Evolutionary conservation across 2,113 vertebrate species (phyloP), one percentile per base, ranked within the genome.

Genomic region (Amblyopsis rosae): DNA sequence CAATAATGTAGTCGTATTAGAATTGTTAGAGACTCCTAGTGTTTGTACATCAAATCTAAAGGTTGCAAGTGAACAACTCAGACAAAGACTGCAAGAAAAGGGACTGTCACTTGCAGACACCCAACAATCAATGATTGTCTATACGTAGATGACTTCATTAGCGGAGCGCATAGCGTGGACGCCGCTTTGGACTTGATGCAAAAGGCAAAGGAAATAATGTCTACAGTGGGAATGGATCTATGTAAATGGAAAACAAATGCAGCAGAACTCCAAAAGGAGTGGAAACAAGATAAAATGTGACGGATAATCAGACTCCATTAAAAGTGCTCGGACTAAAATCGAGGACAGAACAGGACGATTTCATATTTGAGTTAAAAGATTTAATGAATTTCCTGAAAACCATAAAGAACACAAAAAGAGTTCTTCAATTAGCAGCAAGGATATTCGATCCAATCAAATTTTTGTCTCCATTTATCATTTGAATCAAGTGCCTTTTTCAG

Each of bases 121-220:
- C 48, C 63, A 48, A 0, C n/a, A n/a, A n/a, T n/a, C n/a, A 26
- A 15, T 8, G 55, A 70, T 48, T 81, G 57, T 12, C 69, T 84
- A 1, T 71, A 81, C 62, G 67, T 81, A 13, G 73, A 63, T 56
- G 15, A 78, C 16, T 77, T 67, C 53, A 72, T 82, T 53, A 55
- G 59, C 46, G 35, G 33, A 35, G 32, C 19, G 0, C 26, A 12
- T 3, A 32, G 48, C 17, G 53, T 72, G 2, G 53, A 68, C 60
- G 73, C 80, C 17, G 68, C 62, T 0, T 12, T 54, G 4, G 32
- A 45, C n/a, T 55, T 82, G 11, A 76, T 60, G 16, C 59, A 26
- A 12, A 35, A 12, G 32, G 63, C 67, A 15, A 77, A 54, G 17
- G 12, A 67, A 1, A 67, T 75, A 4, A 17, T 77, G 69, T 62